Evolutionary conservation across 2,888 invertebrate species (phyloP).

Genomic region (Carcina quercana): DNA sequence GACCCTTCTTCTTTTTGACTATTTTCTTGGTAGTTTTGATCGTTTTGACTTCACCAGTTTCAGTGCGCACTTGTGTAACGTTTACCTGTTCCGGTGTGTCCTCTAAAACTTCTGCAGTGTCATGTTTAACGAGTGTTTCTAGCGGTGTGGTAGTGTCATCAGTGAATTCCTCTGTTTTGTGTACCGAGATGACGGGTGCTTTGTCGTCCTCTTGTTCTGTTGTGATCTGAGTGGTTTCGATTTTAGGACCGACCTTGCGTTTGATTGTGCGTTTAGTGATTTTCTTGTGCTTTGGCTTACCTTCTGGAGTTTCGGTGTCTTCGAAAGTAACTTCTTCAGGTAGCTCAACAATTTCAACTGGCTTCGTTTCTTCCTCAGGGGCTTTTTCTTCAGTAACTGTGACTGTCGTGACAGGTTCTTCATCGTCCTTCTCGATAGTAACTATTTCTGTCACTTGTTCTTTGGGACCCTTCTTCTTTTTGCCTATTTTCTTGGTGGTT

Average conservation of each 20-base stretch:
- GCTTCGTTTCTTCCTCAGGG: conserved; percentile 25
- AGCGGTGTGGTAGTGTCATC: conserved; percentile 27
- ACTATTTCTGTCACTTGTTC: conserved; percentile 23
- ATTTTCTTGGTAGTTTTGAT: conserved; percentile 31
- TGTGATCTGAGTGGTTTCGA: conserved; percentile 18
- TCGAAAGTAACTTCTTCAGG: conserved; percentile 22
- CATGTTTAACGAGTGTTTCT: conserved; percentile 9
- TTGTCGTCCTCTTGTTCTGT: conserved; percentile 24
- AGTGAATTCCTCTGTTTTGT: conserved; percentile 25
- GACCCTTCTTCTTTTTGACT: conserved; percentile 34
- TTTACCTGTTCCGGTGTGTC: conserved; percentile 18
- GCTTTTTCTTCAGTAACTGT: conserved; percentile 16
- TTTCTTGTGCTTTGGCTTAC: conserved; percentile 33
- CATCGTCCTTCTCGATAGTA: conserved; percentile 25
- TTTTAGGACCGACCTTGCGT: conserved; percentile 24
- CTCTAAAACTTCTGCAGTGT: conserved; percentile 29
- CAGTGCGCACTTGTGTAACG: conserved; percentile 24
- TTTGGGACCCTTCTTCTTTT: conserved; percentile 25
- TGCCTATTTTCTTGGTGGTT: conserved; percentile 24
- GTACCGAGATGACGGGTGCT: conserved; percentile 30
- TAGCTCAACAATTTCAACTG: conserved; percentile 14
- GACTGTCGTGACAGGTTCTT: conserved; percentile 28
- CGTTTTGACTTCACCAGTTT: conserved; percentile 19
- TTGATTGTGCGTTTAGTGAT: conserved; percentile 24
- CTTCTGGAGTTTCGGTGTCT: conserved; percentile 7